A percentile compares a stretch with the other conserved stretches of the same genome.
These are phyloP conservation scores for Anniella stebbinsi DNA, from an alignment of 2,797 vertebrate species.

Conservation along the genomic window DNA sequence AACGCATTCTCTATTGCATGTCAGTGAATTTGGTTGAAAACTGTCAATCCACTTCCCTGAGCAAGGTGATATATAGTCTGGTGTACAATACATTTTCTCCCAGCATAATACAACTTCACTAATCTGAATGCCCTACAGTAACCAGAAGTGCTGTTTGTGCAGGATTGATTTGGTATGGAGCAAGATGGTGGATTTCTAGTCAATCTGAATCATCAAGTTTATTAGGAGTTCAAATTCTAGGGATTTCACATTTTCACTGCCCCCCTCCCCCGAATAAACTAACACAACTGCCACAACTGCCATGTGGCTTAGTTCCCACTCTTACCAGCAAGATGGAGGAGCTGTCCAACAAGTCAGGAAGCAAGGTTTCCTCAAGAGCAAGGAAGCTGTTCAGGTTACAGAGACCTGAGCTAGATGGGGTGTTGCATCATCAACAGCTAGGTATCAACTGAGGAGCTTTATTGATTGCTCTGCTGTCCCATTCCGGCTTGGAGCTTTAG, in stretches of 20 bases:
- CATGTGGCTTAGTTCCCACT: too few relatives aligned
- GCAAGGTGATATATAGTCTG: background rate
- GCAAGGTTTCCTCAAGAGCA: constrained; percentile 8
- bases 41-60: background rate
- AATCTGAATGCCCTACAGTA: background rate
- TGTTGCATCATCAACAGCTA: background rate
- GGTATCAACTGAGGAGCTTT: background rate
- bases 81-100: background rate
- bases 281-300: background rate
- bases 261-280: background rate
- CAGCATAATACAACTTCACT: background rate
- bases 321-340: background rate
- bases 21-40: background rate
- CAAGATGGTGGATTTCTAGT: background rate
- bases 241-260: background rate
- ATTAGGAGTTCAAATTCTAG: background rate
- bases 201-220: background rate
- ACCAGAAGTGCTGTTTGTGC: background rate
- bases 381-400: constrained; percentile 8
- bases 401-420: background rate
- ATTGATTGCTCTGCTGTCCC: background rate
- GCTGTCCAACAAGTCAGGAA: background rate
- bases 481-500: too few relatives aligned
- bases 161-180: background rate
- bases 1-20: background rate